These are phyloP conservation scores for Gastrophryne carolinensis DNA, from an alignment of 2,797 vertebrate species.

Conservation along the genomic window DNA sequence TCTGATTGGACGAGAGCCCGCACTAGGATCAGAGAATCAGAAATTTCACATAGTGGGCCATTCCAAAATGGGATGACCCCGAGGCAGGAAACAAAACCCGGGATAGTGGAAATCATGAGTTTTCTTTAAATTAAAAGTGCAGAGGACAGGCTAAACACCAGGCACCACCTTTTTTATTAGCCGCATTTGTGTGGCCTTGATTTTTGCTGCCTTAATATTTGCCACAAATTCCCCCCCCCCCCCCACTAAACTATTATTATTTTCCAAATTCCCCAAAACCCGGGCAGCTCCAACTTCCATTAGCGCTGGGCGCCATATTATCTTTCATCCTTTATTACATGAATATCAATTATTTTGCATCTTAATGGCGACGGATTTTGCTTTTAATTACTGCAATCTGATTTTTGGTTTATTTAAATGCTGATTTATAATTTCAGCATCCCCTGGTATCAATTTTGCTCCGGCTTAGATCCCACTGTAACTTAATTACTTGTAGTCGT, in stretches of 20 bases:
- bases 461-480: conserved; percentile 64
- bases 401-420: conserved; percentile 66
- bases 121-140: too few species aligned
- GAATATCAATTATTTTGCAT: conserved; percentile 59
- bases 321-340: conserved; percentile 55
- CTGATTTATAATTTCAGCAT: conserved; percentile 65
- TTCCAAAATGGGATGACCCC: too few species aligned
- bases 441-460: conserved; percentile 67
- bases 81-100: too few species aligned
- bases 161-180: too few species aligned
- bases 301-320: conserved; percentile 14
- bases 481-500: conserved; percentile 66
- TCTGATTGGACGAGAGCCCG: too few species aligned
- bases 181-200: conserved; percentile 50
- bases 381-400: conserved; percentile 65
- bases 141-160: too few species aligned
- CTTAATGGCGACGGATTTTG: conserved; percentile 59
- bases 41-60: too few species aligned
- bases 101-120: too few species aligned
- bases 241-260: conserved; percentile 42
- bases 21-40: too few species aligned
- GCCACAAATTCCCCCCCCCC: too few species aligned
- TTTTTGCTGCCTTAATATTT: neutral
- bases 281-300: conserved; percentile 33
- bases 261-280: conserved; percentile 55